Base-by-base conservation (phyloP, 1,140 invertebrate species). In the Pseudoatta argentina region DNA sequence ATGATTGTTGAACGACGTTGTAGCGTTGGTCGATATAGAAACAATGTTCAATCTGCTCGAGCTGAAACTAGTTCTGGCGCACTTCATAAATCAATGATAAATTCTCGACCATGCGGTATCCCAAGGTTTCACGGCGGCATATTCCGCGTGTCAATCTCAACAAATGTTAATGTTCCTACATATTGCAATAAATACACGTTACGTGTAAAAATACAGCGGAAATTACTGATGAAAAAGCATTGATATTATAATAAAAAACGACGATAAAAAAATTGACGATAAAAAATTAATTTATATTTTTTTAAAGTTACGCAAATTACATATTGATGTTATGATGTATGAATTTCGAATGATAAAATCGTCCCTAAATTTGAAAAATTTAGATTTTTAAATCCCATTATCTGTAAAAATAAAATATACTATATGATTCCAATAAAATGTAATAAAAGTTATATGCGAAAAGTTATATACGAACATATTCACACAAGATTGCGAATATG, bases 71-170 rank as follows among this genome's bases (percentile, higher is more conserved):
- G 85, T 82, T 78, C 51, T 34, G 34, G 39, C 4, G 61, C 39
- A 86, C 63, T 78, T 86, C 63, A 86, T 86, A 86, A 86, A 81
- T 86, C 63, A 86, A 67, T 81, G 75, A 66, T 67, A 86, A 66
- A 69, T 55, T 86, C 51, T 69, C 59, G 39, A 12, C n/a, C 39
- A 69, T 39, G 39, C 48, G 77, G 30, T 67, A 55, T 73, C 8
- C 55, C 69, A 83, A 83, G 69, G 69, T 83, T 83, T 63, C 44
- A n/a, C 55, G 24, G 55, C 18, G 14, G 34, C 53, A 5, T 30
- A 30, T 83, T 73, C 39, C 69, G n/a, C 55, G 55, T 51, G 69
- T 83, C 79, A 57, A 2, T 48, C 39, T 61, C 55, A 69, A 75
- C 39, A 34, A 83, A 83, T 83, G 24, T 55, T 71, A 59, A 72